Evolutionary conservation across 2,113 vertebrate genomes (phyloP), one percentile per base, ranked within the genome.

Genomic region (Prunella himalayana): DNA sequence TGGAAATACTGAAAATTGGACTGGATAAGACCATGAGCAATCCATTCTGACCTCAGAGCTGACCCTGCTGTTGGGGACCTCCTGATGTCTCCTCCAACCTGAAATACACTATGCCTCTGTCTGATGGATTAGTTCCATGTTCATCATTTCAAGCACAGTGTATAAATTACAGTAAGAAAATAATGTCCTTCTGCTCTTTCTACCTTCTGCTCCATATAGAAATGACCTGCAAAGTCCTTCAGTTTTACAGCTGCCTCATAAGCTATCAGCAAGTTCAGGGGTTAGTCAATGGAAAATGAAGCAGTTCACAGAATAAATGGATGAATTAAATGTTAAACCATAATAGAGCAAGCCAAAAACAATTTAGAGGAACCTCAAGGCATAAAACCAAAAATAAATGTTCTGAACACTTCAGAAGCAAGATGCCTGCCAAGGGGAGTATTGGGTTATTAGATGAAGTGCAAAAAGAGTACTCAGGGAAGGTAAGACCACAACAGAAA

Each of bases 321-420:
- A 85, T 82, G 68, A 94, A 72, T 88, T n/a, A 92, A 96, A 91
- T 65, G 39, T 83, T 88, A 93, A 95, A 93, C 75, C 54, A 22
- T 86, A 82, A 88, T 23, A 83, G 19, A 42, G 28, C 54, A 88
- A 53, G 63, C 59, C 82, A 96, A 94, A 95, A 90, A 45, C 63
- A 77, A 88, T 86, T 88, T 82, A 93, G 59, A 90, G 28, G 30
- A 92, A 73, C 50, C 50, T 93, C 66, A 85, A 87, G n/a, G 53
- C 70, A 92, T 53, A 82, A 89, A 92, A 54, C 1, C 31, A 90
- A 90, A 94, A 94, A 79, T 64, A 87, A 93, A 57, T 83, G 42
- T 88, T 92, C 90, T 93, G 75, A 86, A 77, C 21, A 35, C 28
- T 82, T 65, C 63, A 76, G 79, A 90, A 80, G 16, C 45, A 82